phyloP scores from a whole-genome alignment of 1,140 invertebrate species.

The Piezodorus guildinii region DNA sequence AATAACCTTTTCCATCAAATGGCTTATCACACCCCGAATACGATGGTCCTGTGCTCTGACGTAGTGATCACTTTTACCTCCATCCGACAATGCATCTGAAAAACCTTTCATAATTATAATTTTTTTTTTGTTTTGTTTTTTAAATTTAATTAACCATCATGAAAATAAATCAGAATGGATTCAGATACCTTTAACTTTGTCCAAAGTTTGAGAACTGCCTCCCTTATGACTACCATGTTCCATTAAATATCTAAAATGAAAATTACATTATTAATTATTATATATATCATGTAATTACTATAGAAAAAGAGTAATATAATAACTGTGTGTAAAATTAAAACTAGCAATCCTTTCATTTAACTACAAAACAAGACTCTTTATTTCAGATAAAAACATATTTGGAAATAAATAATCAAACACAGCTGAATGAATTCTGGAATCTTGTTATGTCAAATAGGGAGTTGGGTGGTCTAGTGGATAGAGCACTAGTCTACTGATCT shows the following conservation, averaged over 20 bases:
- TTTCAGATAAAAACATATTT: too few relatives aligned
- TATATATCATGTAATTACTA: background rate
- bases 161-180: background rate
- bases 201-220: conserved; percentile 13
- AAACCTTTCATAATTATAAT: background rate
- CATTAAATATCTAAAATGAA: conserved; percentile 23
- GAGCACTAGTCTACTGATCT: too few relatives aligned
- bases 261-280: background rate
- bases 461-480: too few relatives aligned
- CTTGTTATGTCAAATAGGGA: too few relatives aligned
- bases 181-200: conserved; percentile 6
- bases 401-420: too few relatives aligned
- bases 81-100: background rate
- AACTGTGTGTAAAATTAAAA: too few relatives aligned
- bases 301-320: too few relatives aligned
- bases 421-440: too few relatives aligned
- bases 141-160: background rate
- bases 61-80: conserved; percentile 20
- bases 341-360: too few relatives aligned
- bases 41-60: conserved; percentile 21
- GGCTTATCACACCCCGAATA: conserved; percentile 39
- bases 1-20: conserved; percentile 40
- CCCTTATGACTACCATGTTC: conserved; percentile 24
- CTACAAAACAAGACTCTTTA: too few relatives aligned
- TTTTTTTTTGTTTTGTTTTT: background rate